Conservation (phyloP, 2,888 invertebrate species). For the Tenthredo livida region DNA sequence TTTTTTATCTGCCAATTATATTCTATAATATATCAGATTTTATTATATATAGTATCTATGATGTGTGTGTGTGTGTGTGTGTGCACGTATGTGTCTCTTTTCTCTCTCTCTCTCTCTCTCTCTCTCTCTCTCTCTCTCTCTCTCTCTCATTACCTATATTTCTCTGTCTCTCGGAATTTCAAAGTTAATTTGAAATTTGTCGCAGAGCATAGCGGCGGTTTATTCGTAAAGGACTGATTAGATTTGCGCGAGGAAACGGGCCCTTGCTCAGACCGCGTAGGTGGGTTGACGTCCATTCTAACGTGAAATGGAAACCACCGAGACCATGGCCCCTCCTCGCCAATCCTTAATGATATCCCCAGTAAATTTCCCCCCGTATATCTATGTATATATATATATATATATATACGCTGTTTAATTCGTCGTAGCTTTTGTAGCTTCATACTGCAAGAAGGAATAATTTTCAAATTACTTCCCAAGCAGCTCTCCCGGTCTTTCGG, state of each 20-base stretch:
- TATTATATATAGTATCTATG: background rate
- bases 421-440: constrained; percentile 12
- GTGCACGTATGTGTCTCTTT: background rate
- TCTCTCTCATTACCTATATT: background rate
- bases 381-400: background rate
- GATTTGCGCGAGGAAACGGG: constrained; percentile 44
- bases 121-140: background rate
- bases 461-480: background rate
- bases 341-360: constrained; percentile 44
- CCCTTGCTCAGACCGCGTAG: constrained; percentile 27
- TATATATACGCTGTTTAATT: constrained; percentile 1
- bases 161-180: constrained; percentile 5
- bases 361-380: background rate
- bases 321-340: background rate
- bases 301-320: constrained; percentile 51
- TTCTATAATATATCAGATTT: background rate
- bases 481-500: background rate
- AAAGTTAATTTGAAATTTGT: constrained; percentile 44
- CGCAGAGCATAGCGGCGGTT: constrained; percentile 30
- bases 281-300: constrained; percentile 46
- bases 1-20: background rate
- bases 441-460: constrained; percentile 26
- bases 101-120: too few species aligned
- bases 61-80: background rate
- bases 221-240: constrained; percentile 50